Evolutionary conservation across 2,888 invertebrate genomes (phyloP), one percentile per base, ranked within the genome.

Genomic region (Lasioglossum malachurum): DNA sequence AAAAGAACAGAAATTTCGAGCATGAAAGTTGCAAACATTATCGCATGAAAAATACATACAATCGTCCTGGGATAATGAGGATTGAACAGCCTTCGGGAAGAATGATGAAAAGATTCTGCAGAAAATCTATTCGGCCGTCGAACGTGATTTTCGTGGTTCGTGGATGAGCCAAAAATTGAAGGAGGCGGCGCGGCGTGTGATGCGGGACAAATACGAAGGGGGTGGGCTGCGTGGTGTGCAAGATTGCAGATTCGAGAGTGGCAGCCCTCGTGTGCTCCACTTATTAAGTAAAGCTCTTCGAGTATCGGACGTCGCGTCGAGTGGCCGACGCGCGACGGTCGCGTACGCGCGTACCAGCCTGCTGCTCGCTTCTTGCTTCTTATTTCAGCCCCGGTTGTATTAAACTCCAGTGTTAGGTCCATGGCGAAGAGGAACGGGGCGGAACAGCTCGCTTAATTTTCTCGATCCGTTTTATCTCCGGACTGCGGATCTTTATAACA

Each of bases 281-380:
- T 86, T 86, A 82, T 87, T 83, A 83, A 31, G 1, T 31, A 31
- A 77, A 83, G 79, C 77, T 87, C 75, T 78, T 77, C 72, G 74
- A 80, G 82, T 71, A 77, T 78, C 71, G 60, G 35, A 53, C 75
- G 76, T 76, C 46, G 71, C 75, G 73, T 76, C 53, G 71, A 86
- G 78, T 49, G 71, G 80, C 44, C 31, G 38, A 31, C 31, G 46
- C 14, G 4, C 31, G 64, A 16, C 57, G 41, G 64, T 16, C 64
- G 14, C 64, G 41, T 31, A 31, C 64, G 16, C 49, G 41, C 64
- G 41, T 74, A 77, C 44, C 31, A 67, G 67, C 23, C 35, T 64
- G 27, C 60, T 64, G 60, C 46, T 44, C 44, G 12, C 44, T 46
- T 14, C 16, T 49, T 5, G 53, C 64, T 64, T 64, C 64, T 64